phyloP scores from a whole-genome alignment of 2,797 vertebrate species.

The Aratinga solstitialis region DNA sequence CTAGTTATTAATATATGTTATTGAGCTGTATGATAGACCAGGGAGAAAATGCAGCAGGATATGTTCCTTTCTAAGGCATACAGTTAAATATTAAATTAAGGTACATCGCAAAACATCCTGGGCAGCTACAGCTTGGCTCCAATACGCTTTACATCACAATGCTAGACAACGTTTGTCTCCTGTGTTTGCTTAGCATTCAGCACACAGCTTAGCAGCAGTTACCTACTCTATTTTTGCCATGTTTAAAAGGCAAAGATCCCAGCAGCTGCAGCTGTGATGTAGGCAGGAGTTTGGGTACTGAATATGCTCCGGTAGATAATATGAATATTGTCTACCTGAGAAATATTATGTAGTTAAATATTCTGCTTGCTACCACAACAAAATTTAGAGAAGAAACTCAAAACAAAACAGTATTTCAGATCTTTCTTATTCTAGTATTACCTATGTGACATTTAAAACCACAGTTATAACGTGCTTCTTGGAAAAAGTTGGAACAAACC shows the following conservation, averaged over 20 bases:
- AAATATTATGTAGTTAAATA: not conserved
- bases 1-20: not conserved
- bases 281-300: not conserved
- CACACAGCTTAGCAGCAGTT: not conserved
- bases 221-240: not conserved
- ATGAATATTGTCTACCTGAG: not conserved
- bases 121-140: not conserved
- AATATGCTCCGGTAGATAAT: not conserved
- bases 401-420: not conserved
- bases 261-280: not conserved
- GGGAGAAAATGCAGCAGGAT: not conserved
- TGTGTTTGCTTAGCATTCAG: not conserved
- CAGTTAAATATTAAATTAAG: not conserved
- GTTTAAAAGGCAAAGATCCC: not conserved
- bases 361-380: not conserved
- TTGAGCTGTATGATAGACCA: not conserved
- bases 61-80: not conserved
- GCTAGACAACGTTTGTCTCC: not conserved
- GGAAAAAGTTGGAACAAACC: not conserved
- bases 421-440: not conserved
- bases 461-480: not conserved
- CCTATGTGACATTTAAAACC: not conserved
- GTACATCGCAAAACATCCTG: not conserved
- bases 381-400: not conserved
- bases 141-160: not conserved